Conservation (phyloP, 2,797 vertebrate genomes). For the Arnoldichthys spilopterus region DNA sequence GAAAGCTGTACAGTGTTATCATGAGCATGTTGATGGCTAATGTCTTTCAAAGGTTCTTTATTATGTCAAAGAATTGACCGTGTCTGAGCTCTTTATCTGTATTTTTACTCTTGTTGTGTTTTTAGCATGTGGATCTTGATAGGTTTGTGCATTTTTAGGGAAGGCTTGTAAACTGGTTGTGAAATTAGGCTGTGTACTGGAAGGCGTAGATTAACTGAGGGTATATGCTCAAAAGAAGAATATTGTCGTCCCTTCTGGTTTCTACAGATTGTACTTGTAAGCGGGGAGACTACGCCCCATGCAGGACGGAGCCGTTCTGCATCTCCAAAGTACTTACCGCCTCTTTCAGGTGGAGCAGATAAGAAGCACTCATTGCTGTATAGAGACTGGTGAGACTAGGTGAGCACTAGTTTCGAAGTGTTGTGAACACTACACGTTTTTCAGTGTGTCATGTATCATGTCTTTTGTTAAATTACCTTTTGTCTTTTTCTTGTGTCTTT, state of each 20-base stretch:
- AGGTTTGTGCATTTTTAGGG: background rate
- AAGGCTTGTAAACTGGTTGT: constrained; percentile 2
- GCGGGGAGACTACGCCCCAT: too few relatives aligned
- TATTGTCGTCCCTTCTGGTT: constrained; percentile 16
- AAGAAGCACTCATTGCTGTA: too few relatives aligned
- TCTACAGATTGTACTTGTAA: background rate
- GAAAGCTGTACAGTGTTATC: constrained; percentile 6
- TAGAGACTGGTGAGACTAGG: too few relatives aligned
- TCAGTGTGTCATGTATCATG: too few relatives aligned
- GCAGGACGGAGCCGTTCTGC: too few relatives aligned
- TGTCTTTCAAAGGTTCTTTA: constrained; percentile 15
- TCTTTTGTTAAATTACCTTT: too few relatives aligned
- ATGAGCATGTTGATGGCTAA: background rate
- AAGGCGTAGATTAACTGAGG: background rate
- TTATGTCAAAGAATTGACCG: constrained; percentile 5
- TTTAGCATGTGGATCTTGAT: background rate
- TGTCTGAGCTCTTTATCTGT: background rate
- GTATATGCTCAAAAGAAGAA: background rate
- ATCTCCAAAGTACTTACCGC: too few relatives aligned
- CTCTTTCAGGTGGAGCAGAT: too few relatives aligned
- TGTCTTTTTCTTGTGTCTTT: too few relatives aligned
- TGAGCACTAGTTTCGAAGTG: too few relatives aligned
- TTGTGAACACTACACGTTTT: too few relatives aligned
- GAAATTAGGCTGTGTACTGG: background rate
- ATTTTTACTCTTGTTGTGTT: background rate